Conservation (phyloP, 1,140 invertebrate species). For the Mesaphorura yosii region DNA sequence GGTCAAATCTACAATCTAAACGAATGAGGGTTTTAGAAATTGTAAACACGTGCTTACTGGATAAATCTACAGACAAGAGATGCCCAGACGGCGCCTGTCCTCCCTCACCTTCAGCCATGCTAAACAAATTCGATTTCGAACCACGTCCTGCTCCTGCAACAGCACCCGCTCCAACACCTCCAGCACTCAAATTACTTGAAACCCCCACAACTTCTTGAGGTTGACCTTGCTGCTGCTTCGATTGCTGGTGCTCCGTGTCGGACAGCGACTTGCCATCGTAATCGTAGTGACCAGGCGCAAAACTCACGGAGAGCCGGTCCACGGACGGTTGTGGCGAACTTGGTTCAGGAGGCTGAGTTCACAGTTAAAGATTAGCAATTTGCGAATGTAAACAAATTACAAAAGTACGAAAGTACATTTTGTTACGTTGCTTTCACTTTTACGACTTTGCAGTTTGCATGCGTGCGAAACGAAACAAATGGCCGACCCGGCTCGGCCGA, state of each 20-base stretch:
- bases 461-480: neutral
- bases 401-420: neutral
- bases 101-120: neutral
- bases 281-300: constrained; percentile 50
- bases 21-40: too few species aligned
- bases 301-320: constrained; percentile 56
- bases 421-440: neutral
- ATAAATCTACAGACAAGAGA: too few species aligned
- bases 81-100: too few species aligned
- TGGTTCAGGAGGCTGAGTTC: constrained; percentile 34
- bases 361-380: neutral
- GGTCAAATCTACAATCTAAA: too few species aligned
- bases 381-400: neutral
- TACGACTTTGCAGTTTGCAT: neutral
- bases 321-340: constrained; percentile 51
- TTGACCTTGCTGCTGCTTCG: constrained; percentile 37
- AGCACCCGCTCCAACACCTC: neutral
- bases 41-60: too few species aligned
- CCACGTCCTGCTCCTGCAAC: neutral
- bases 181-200: neutral
- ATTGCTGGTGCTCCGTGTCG: constrained; percentile 5
- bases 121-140: neutral
- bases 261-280: constrained; percentile 24
- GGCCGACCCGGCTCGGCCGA: neutral
- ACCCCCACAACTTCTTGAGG: neutral